phyloP scores from a whole-genome alignment of 2,888 invertebrate species.

The Phrixothrix hirtus region DNA sequence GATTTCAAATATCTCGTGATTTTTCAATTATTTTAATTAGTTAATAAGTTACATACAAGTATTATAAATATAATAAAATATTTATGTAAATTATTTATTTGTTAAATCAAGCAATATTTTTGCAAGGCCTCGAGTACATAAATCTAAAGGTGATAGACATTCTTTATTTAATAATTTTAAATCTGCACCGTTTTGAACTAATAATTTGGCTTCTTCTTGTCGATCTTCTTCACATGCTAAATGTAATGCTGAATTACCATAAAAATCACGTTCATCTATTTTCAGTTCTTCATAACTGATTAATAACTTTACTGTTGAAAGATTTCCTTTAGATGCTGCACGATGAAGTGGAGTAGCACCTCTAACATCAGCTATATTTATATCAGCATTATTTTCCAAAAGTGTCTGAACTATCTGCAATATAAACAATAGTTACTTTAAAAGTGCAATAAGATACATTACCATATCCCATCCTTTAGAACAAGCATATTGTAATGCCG shows the following conservation, averaged over 20 bases:
- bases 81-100: background rate
- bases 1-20: too few species aligned
- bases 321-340: conserved; percentile 76
- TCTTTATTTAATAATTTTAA: conserved; percentile 66
- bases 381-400: conserved; percentile 68
- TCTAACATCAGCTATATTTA: conserved; percentile 69
- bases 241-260: conserved; percentile 80
- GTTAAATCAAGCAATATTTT: conserved; percentile 10
- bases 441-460: conserved; percentile 24
- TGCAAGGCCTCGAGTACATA: conserved; percentile 50
- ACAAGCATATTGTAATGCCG: conserved; percentile 81
- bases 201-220: conserved; percentile 66
- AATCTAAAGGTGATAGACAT: conserved; percentile 67
- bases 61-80: background rate
- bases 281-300: conserved; percentile 60
- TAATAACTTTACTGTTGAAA: conserved; percentile 68
- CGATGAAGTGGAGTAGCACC: conserved; percentile 78
- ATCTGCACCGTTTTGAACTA: conserved; percentile 69
- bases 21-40: too few species aligned
- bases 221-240: conserved; percentile 82
- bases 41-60: too few species aligned
- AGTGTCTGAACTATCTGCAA: conserved; percentile 69
- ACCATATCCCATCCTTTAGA: conserved; percentile 81
- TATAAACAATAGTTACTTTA: conserved; percentile 26
- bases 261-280: conserved; percentile 66